These are phyloP conservation scores for Polietes domitor DNA, from an alignment of 2,888 invertebrate species.

Conservation along the genomic window DNA sequence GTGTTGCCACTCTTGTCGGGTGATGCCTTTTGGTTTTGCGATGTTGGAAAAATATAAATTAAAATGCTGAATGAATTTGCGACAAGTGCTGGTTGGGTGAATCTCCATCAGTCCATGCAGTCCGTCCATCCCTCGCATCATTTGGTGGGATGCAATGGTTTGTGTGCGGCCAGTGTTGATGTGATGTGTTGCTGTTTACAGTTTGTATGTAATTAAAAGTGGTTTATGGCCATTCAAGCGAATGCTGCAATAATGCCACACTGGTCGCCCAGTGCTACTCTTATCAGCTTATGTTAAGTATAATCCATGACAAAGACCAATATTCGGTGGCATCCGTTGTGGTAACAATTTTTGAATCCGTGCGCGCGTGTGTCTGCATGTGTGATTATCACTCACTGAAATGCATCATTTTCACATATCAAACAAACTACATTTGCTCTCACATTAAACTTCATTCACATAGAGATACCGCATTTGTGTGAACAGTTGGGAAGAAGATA, in stretches of 20 bases:
- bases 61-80: constrained; percentile 42
- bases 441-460: neutral
- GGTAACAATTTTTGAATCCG: neutral
- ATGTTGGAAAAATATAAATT: constrained; percentile 34
- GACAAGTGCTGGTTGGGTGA: constrained; percentile 22
- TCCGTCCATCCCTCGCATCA: neutral
- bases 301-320: constrained; percentile 26
- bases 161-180: neutral
- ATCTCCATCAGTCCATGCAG: too few species aligned
- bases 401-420: neutral
- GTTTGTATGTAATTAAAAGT: constrained; percentile 54
- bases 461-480: neutral
- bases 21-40: constrained; percentile 20
- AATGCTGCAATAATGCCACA: constrained; percentile 46
- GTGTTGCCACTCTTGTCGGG: neutral
- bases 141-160: neutral
- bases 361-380: neutral
- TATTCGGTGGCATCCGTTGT: constrained; percentile 20
- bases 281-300: constrained; percentile 43
- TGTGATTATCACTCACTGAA: neutral
- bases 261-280: constrained; percentile 36
- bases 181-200: constrained; percentile 36
- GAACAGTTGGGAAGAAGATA: too few species aligned
- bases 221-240: constrained; percentile 54
- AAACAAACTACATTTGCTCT: neutral